These are phyloP conservation scores for Drosophila rellima DNA, from an alignment of 2,888 invertebrate genomes.

Conservation along the genomic window DNA sequence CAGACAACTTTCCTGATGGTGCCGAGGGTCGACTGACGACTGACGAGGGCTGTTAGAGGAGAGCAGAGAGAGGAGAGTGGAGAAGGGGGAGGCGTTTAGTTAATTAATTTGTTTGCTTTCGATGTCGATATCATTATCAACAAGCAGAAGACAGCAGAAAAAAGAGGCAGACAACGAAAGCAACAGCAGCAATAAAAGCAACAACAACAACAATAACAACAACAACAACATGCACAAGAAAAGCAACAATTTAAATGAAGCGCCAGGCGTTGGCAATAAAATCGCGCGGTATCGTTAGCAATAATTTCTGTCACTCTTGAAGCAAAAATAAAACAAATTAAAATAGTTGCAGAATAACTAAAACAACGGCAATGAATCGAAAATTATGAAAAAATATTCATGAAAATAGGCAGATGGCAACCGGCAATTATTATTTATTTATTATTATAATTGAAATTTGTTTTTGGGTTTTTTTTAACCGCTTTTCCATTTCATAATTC, in stretches of 20 bases:
- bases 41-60: slow-evolving; percentile 5
- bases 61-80: neutral
- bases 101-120: slow-evolving; percentile 73
- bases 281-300: slow-evolving; percentile 69
- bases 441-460: slow-evolving; percentile 10
- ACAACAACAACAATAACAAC: slow-evolving; percentile 7
- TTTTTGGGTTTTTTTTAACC: slow-evolving; percentile 41
- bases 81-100: slow-evolving; percentile 21
- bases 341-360: slow-evolving; percentile 61
- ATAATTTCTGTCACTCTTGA: slow-evolving; percentile 74
- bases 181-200: slow-evolving; percentile 6
- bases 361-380: slow-evolving; percentile 25
- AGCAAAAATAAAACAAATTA: slow-evolving; percentile 74
- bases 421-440: slow-evolving; percentile 31
- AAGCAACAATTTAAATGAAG: slow-evolving; percentile 36
- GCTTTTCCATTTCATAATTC: slow-evolving; percentile 53
- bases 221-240: neutral
- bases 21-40: slow-evolving; percentile 22
- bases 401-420: slow-evolving; percentile 69
- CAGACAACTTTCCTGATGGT: slow-evolving; percentile 10
- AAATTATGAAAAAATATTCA: slow-evolving; percentile 71
- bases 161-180: slow-evolving; percentile 9
- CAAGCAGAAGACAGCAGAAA: slow-evolving; percentile 33
- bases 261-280: slow-evolving; percentile 62
- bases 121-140: slow-evolving; percentile 56